These are phyloP conservation scores for Cheilosia variabilis DNA, from an alignment of 2,888 invertebrate genomes.

Conservation along the genomic window DNA sequence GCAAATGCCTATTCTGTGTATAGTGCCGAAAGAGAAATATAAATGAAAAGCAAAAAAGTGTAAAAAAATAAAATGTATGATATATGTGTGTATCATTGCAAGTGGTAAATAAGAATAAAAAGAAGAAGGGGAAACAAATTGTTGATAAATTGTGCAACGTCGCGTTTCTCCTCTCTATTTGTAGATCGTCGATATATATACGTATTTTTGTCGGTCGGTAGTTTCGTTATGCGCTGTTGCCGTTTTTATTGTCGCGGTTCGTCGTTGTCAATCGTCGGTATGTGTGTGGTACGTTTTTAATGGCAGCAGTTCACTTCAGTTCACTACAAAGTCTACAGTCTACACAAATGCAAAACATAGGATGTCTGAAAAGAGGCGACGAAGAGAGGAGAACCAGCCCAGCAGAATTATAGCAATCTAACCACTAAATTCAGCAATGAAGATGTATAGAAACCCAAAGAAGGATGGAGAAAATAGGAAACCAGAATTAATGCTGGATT, in stretches of 20 bases:
- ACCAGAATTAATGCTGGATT: slow-evolving; percentile 69
- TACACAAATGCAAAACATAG: slow-evolving; percentile 25
- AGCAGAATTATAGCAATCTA: slow-evolving; percentile 33
- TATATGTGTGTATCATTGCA: slow-evolving; percentile 34
- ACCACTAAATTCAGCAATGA: slow-evolving; percentile 65
- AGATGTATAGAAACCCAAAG: slow-evolving; percentile 35
- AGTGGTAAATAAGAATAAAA: slow-evolving; percentile 59
- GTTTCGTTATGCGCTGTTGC: slow-evolving; percentile 70
- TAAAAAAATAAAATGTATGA: slow-evolving; percentile 31
- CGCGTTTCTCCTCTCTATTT: slow-evolving; percentile 67
- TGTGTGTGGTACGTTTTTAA: slow-evolving; percentile 64
- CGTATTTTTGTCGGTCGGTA: slow-evolving; percentile 47
- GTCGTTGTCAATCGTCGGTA: slow-evolving; percentile 47
- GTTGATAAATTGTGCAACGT: slow-evolving; percentile 72
- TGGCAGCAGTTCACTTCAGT: slow-evolving; percentile 73
- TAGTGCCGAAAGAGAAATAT: slow-evolving; percentile 61
- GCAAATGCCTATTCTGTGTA: slow-evolving; percentile 46
- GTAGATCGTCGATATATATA: slow-evolving; percentile 45
- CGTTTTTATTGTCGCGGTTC: slow-evolving; percentile 48
- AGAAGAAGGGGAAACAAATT: slow-evolving; percentile 24
- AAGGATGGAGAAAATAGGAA: slow-evolving; percentile 36
- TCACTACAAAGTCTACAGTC: slow-evolving; percentile 61
- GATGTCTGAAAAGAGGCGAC: slow-evolving; percentile 24
- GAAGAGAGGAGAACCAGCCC: slow-evolving; percentile 2
- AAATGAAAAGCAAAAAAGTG: slow-evolving; percentile 27